Percentiles rank a stretch among this genome's conserved stretches.
These are phyloP conservation scores for Noctua fimbriata DNA, from an alignment of 2,888 invertebrate species.

Conservation along the genomic window DNA sequence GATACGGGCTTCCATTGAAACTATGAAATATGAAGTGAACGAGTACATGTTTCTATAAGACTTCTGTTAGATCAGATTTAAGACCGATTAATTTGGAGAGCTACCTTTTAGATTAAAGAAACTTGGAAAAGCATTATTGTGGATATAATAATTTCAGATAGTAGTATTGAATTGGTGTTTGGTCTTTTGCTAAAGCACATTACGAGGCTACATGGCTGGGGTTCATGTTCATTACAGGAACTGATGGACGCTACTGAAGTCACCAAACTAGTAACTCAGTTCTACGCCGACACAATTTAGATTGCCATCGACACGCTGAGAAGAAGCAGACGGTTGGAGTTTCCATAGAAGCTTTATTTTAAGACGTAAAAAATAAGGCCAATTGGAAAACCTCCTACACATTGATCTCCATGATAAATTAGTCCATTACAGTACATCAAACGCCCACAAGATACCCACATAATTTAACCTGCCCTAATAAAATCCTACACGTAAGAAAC, in stretches of 20 bases:
- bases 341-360: neutral
- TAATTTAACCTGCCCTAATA: conserved; percentile 53
- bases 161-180: neutral
- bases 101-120: neutral
- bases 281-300: no score
- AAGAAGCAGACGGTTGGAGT: neutral
- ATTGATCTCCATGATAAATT: conserved; percentile 37
- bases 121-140: neutral
- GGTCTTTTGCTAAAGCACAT: neutral
- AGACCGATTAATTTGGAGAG: neutral
- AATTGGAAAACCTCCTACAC: conserved; percentile 26
- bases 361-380: neutral
- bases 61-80: neutral
- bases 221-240: no score
- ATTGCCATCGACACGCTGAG: no score
- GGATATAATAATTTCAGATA: neutral
- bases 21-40: neutral
- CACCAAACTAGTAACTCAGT: no score
- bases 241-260: no score
- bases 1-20: neutral
- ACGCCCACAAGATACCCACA: conserved; percentile 47
- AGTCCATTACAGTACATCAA: conserved; percentile 58
- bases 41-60: neutral
- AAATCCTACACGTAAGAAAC: conserved; percentile 47
- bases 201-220: neutral